Base-by-base conservation (phyloP, 2,113 vertebrate species). In the Lamprologus callipterus region DNA sequence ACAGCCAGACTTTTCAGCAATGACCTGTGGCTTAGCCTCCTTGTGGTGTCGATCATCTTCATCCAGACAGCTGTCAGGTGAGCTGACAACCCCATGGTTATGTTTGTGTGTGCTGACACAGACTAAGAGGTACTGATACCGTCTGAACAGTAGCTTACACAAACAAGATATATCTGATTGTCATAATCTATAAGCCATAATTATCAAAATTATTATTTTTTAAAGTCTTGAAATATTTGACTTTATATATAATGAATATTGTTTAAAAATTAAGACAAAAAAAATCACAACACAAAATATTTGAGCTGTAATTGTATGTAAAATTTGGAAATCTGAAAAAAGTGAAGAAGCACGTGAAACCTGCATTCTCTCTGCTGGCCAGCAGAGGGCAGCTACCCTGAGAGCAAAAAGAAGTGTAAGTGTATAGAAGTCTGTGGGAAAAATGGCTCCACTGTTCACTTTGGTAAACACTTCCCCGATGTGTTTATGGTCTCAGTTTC, bases 191-290 rank as follows among this genome's bases (percentile, higher is more conserved):
- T 23, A 42, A 70, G 65, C 65, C 0, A 70, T 42, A 42, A 23
- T 70, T 23, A 16, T 68, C 0, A 23, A 40, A 68, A 68, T 0
- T 40, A 21, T 40, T 1, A 21, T 37, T 40, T 13, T 40, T 9
- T 13, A 9, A 16, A 70, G n/a, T 23, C n/a, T 70, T 70, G 35
- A 23, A 70, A 16, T 10, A 45, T 45, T 45, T 45, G 5, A 45
- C 8, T 73, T 45, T 17, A 45, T 26, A 26, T 26, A 16, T 42
- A 10, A 26, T 5, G 68, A 45, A 10, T 26, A 73, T 16, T 26
- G 40, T 17, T 70, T 37, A 37, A 73, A 45, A 73, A 6, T 73
- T 10, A 3, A 45, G 12, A 1, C 0, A 23, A 1, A 68, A 26
- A 11, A 70, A 4, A 42, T 45, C 5, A 73, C 21, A 26, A 70